Base-by-base conservation (phyloP, 2,113 vertebrate genomes). In the Rhinolophus ferrumequinum region DNA sequence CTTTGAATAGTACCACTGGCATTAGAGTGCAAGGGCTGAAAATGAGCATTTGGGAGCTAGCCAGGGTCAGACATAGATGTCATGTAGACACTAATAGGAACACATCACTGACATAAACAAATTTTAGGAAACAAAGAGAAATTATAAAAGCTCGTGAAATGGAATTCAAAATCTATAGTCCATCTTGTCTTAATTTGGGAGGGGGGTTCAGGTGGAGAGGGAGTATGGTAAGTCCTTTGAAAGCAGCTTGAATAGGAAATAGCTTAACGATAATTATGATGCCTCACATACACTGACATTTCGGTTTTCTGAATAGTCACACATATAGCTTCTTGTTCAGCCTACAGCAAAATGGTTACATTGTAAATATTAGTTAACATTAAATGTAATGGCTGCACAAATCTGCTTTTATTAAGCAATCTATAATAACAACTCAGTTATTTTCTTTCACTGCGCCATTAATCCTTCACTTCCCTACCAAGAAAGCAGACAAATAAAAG, bases 281-380 rank as follows among this genome's bases (percentile, higher is more conserved):
- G 14, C 5, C 47, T 80, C 52, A 70, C 30, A 62, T 28, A 41
- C 67, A 77, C 6, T 0, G 5, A 10, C 38, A 96, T 56, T 89
- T 35, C 35, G 77, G 9, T 62, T 94, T 94, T 91, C 56, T 96
- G 73, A 56, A 87, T 89, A 87, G 92, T 83, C 76, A 93, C 62
- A 96, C 73, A 50, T 50, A 93, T 82, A 44, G 41, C 60, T 92
- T 94, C 35, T 92, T 41, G 91, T 77, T 95, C 50, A 73, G 38
- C n/a, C 90, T 56, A 35, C 50, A 67, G n/a, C 18, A 82, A 88
- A 92, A 90, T 90, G 26, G 73, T 67, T 94, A 50, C 44, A 90
- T 44, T 96, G 66, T 90, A 97, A 97, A 96, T 96, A 89, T 88
- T 83, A 87, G 89, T 92, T 90, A 96, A 95, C 80, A 97, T 72